Base-by-base conservation (phyloP, 2,888 invertebrate species). In the Epistrophella euchroma region DNA sequence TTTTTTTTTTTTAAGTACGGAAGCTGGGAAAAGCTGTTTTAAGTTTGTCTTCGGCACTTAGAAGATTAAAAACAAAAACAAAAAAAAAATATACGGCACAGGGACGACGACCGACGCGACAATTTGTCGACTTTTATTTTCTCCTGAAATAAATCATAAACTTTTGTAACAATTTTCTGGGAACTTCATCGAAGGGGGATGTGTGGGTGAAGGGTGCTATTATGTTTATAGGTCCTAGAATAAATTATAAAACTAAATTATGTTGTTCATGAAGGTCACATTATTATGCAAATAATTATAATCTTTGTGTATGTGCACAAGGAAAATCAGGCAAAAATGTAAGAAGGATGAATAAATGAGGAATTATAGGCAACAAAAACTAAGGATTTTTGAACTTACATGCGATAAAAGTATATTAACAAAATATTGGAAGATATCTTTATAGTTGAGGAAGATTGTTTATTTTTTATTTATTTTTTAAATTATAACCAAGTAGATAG, bases 341-440 rank as follows among this genome's bases (percentile, higher is more conserved):
- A n/a, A 28, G 28, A 55, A 28, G n/a, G 19, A 9, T 28, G 2
- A 17, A 55, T 15, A 56, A 55, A 28, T 1, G 32, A 17, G n/a
- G 32, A 25, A 35, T 19, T 28, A 17, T 11, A 32, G 17, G 17
- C n/a, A 32, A 35, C 11, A 32, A 32, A 56, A 55, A 32, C 4
- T 32, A 50, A 32, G 17, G 17, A n/a, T 1, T n/a, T 3, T 55
- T 9, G 28, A 56, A 56, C 56, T 56, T 32, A 35, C 56, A 32
- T 17, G 17, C 56, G 32, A 56, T 32, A 17, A 25, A 28, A 17
- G 11, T 32, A 56, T 56, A 17, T 35, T 35, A 35, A 56, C 32
- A 56, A 56, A 56, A 56, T 56, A 35, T 17, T 56, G 56, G 17
- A 56, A 56, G 56, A 56, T 56, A 56, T 56, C 17, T 35, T 47